Percentiles rank a stretch among this genome's conserved stretches.
Evolutionary conservation across 2,888 invertebrate genomes (phyloP).

Genomic region (Standfussiana lucernea): DNA sequence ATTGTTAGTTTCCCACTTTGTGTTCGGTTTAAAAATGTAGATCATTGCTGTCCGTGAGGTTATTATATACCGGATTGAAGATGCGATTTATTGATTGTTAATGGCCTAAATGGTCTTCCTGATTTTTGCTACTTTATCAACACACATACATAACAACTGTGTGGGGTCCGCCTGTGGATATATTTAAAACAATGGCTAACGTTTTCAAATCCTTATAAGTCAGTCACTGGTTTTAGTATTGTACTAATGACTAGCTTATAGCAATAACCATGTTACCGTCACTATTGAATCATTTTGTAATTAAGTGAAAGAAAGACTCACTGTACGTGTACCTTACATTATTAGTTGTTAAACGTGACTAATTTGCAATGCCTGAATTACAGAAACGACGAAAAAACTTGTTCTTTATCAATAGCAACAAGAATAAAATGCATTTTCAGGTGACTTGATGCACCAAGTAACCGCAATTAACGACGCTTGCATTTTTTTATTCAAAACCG

Average conservation of each 20-base stretch:
- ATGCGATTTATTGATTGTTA: background rate
- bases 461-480: background rate
- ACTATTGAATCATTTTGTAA: background rate
- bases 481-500: background rate
- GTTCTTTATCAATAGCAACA: background rate
- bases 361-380: slow-evolving; percentile 4
- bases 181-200: background rate
- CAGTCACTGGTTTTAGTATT: background rate
- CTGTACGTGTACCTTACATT: background rate
- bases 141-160: background rate
- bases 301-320: background rate
- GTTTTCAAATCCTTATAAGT: background rate
- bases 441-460: background rate
- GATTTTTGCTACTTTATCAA: background rate
- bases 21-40: background rate
- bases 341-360: background rate
- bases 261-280: background rate
- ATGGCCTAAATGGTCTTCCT: background rate
- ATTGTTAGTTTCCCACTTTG: background rate
- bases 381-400: background rate
- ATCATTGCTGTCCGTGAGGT: background rate
- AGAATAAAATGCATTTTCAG: background rate
- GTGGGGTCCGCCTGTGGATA: too few species aligned
- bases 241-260: background rate
- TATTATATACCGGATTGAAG: background rate